These are phyloP conservation scores for Sussaba pulchella DNA, from an alignment of 2,888 invertebrate species.

Conservation along the genomic window DNA sequence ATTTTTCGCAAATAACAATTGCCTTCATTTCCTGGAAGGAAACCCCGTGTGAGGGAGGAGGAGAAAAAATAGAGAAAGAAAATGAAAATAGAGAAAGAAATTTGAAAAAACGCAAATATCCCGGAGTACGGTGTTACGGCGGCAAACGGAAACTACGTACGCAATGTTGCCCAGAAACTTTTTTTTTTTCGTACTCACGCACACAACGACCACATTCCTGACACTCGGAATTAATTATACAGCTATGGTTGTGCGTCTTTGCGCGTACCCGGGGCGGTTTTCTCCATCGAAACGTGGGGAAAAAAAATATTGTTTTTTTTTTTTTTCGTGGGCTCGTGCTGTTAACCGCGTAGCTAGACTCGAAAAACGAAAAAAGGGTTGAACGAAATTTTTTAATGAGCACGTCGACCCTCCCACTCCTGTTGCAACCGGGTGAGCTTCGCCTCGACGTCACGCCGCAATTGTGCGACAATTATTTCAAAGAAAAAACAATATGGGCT, in stretches of 20 bases:
- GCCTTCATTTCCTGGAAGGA: conserved; percentile 43
- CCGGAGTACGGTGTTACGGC: not conserved
- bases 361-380: conserved; percentile 11
- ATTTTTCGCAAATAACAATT: conserved; percentile 61
- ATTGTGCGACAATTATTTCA: conserved; percentile 18
- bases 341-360: conserved; percentile 10
- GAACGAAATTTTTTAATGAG: conserved; percentile 25
- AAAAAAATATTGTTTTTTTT: not conserved
- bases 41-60: conserved; percentile 1
- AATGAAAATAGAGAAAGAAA: not conserved
- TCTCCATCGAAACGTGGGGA: conserved; percentile 6
- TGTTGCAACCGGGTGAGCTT: not conserved
- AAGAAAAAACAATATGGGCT: not conserved
- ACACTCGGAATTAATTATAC: conserved; percentile 34
- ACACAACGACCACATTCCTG: conserved; percentile 5
- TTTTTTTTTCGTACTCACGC: not conserved
- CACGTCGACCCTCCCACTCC: not conserved
- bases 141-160: not conserved
- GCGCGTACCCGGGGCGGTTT: not conserved
- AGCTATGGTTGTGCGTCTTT: not conserved
- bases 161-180: not conserved
- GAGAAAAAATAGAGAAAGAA: conserved; percentile 11
- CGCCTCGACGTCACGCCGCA: not conserved
- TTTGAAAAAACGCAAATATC: conserved; percentile 6
- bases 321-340: not conserved